A percentile compares a stretch with the other conserved stretches of the same genome.
Evolutionary conservation across 2,888 invertebrate species (phyloP).

Genomic region (Latheticus oryzae): DNA sequence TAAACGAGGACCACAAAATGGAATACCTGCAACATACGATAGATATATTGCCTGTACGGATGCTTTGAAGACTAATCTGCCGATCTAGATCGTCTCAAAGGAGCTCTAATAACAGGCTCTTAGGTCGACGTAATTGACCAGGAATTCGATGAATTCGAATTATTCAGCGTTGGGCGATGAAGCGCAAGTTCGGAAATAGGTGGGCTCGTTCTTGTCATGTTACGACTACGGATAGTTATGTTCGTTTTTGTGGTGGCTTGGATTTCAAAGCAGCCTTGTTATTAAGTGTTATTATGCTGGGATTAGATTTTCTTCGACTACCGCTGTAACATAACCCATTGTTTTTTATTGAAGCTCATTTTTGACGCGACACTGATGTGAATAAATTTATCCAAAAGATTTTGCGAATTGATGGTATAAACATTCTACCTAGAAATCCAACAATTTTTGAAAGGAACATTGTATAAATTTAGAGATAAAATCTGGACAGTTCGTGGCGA

Average conservation of each 20-base stretch:
- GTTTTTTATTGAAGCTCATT: too few species aligned
- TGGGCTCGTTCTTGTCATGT: too few species aligned
- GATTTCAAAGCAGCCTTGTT: background rate
- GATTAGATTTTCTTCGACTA: constrained; percentile 1
- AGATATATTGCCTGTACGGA: constrained; percentile 17
- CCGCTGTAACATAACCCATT: background rate
- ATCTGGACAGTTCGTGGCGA: too few species aligned
- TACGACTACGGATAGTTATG: constrained; percentile 4
- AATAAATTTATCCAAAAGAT: too few species aligned
- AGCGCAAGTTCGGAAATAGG: too few species aligned
- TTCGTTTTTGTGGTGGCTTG: constrained; percentile 4
- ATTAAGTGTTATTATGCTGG: constrained; percentile 7
- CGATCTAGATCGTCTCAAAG: constrained; percentile 21
- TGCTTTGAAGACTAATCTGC: constrained; percentile 25
- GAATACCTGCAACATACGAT: constrained; percentile 11
- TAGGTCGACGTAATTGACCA: constrained; percentile 19
- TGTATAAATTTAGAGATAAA: too few species aligned
- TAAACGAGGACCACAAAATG: constrained; percentile 14
- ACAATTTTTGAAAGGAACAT: too few species aligned
- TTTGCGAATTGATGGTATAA: too few species aligned
- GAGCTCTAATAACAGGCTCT: constrained; percentile 22
- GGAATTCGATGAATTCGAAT: constrained; percentile 21
- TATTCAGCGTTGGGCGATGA: background rate
- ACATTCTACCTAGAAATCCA: too few species aligned
- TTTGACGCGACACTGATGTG: too few species aligned